Evolutionary conservation across 2,797 vertebrate species (phyloP).

Genomic region (Gadopsis bispinosus): DNA sequence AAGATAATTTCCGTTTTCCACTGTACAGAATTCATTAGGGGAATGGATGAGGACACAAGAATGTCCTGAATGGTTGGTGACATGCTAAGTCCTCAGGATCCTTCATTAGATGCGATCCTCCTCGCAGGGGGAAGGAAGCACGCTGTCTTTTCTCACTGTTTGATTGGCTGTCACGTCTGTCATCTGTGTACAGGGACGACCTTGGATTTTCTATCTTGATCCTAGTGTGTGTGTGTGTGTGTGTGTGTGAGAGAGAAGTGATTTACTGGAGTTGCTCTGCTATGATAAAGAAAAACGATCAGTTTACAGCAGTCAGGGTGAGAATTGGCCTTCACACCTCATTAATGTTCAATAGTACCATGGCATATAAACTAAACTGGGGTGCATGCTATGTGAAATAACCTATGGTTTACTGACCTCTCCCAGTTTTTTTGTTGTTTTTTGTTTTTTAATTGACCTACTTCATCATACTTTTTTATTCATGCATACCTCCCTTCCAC

Average conservation of each 20-base stretch:
- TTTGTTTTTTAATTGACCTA: neutral
- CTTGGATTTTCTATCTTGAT: neutral
- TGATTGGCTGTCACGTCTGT: conserved; percentile 67
- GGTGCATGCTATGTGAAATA: conserved; percentile 31
- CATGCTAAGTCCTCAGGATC: conserved; percentile 30
- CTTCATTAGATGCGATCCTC: conserved; percentile 41
- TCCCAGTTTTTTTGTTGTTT: neutral
- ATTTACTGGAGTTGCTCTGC: conserved; percentile 43
- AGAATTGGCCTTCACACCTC: conserved; percentile 46
- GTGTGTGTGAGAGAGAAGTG: conserved; percentile 1
- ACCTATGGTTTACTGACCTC: conserved; percentile 5
- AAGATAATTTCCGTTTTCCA: conserved; percentile 30
- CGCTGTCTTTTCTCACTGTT: conserved; percentile 44
- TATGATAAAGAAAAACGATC: conserved; percentile 43
- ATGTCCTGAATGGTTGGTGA: conserved; percentile 24
- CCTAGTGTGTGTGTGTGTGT: conserved; percentile 17
- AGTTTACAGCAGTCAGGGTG: conserved; percentile 8
- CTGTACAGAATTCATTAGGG: conserved; percentile 33
- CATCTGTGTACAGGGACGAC: conserved; percentile 2
- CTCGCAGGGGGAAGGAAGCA: conserved; percentile 33
- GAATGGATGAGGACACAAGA: conserved; percentile 25
- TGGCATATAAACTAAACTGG: conserved; percentile 2
- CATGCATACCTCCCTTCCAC: neutral
- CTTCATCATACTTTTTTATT: conserved; percentile 21
- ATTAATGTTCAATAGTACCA: conserved; percentile 21